Base-by-base conservation (phyloP, 2,113 vertebrate genomes). In the Empidonax traillii region DNA sequence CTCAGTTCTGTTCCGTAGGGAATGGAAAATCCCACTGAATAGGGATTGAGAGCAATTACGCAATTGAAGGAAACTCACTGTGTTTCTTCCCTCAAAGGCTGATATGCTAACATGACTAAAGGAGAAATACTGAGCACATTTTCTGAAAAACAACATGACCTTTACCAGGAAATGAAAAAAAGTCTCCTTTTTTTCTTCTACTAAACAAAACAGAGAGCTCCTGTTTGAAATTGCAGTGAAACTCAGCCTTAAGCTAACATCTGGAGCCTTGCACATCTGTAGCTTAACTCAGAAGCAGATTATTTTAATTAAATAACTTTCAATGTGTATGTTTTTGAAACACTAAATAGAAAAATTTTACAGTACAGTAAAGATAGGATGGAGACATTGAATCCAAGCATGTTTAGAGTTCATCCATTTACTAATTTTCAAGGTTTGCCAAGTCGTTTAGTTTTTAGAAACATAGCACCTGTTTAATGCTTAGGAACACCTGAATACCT, bases 91-190 rank as follows among this genome's bases (percentile, higher is more conserved):
- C 33, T 90, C 52, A 90, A 67, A 87, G 52, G 46, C 24, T 73
- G 49, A 84, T 78, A 79, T 78, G 51, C 21, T 86, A 80, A 90
- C 37, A 11, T 33, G 25, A 69, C 73, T 74, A 85, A 56, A 76
- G 47, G n/a, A 86, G 28, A 83, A 93, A 90, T 35, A 71, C 12
- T 21, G 58, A 90, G 35, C 30, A 77, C 30, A 61, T 88, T 95
- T 87, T 85, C 59, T 89, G 58, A 72, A 94, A 91, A 94, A 79
- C 39, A 94, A 59, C 43, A 39, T 93, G 86, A 94, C 74, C 55
- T 95, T 96, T 95, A 68, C 78, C 27, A 91, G 28, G 9, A 91
- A 71, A 84, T 53, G 43, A 44, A 87, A 78, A 41, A 83, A 87
- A 49, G 2, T 47, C 20, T 52, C 35, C 7, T 78, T 93, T 85